phyloP scores from a whole-genome alignment of 2,797 vertebrate genomes.

The Hyperoplus lanceolatus region DNA sequence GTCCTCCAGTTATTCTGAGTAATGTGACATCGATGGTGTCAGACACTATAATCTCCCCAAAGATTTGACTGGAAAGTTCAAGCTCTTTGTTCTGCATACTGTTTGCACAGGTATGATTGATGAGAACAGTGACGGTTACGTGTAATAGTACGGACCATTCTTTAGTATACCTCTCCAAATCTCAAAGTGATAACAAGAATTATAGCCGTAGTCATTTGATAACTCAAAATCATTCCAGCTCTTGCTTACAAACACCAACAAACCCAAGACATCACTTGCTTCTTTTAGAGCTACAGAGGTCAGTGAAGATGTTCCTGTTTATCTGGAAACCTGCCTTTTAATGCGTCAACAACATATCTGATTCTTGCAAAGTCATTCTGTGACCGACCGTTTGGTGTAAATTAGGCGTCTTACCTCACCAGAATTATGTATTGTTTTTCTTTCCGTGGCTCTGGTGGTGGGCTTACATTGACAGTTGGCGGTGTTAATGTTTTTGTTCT shows the following conservation, averaged over 20 bases:
- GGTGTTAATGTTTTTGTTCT: slow-evolving; percentile 61
- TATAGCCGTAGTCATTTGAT: background rate
- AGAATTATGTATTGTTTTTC: slow-evolving; percentile 40
- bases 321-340: slow-evolving; percentile 3
- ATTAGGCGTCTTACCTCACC: slow-evolving; percentile 67
- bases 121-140: background rate
- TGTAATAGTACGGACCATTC: background rate
- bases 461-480: slow-evolving; percentile 43
- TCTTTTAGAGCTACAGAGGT: slow-evolving; percentile 33
- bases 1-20: slow-evolving; percentile 10
- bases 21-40: background rate
- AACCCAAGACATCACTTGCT: slow-evolving; percentile 8
- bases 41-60: background rate
- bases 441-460: slow-evolving; percentile 39
- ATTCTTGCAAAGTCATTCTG: background rate
- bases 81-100: background rate
- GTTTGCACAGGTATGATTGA: background rate
- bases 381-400: slow-evolving; percentile 18
- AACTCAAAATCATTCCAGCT: background rate
- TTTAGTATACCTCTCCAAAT: background rate
- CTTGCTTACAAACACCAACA: background rate
- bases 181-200: background rate
- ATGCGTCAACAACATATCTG: slow-evolving; percentile 21
- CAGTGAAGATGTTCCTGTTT: slow-evolving; percentile 13
- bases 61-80: background rate